Evolutionary conservation across 2,113 vertebrate genomes (phyloP), one percentile per base, ranked within the genome.

Genomic region (Xiphias gladius): DNA sequence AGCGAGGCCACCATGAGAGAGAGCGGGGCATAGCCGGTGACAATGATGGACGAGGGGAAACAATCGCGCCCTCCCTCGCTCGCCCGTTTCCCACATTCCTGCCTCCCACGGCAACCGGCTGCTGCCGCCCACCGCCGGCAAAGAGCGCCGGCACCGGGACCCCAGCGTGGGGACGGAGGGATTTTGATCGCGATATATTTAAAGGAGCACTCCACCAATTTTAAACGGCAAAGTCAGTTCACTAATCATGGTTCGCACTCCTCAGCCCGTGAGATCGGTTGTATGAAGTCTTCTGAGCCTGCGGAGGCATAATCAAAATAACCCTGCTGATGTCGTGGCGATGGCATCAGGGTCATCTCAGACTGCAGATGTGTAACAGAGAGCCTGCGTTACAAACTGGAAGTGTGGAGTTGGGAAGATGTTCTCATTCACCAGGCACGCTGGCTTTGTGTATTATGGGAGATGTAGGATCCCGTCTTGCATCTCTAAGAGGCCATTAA

Each of bases 21-120:
- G 82, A 89, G 77, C 65, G 39, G 57, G 50, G 76, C 73, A 71
- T 64, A 87, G 86, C 81, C 46, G 28, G 55, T 90, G 94, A 91
- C 94, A 93, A 46, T 95, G 95, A 95, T 94, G 89, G 91, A 95
- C 83, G 89, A 92, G 87, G 79, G 89, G 82, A 92, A 87, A 91
- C 86, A 91, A 89, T 93, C 85, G 28, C 11, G 46, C 79, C 79
- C 69, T 69, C 85, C 68, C 69, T 83, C 58, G 16, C 75, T 89
- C 75, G n/a, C 66, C 67, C 7, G 41, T 86, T 92, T 94, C 90
- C 80, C 87, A 91, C 91, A 92, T 94, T 94, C 89, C 87, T 79
- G 73, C 35, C 76, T 86, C 89, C 82, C 83, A 73, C 80, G 89
- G 87, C 76, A 86, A 91, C 89, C 13, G 52, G 57, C 87, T 70